Conservation (phyloP, 2,113 vertebrate genomes). For the Hucho hucho region DNA sequence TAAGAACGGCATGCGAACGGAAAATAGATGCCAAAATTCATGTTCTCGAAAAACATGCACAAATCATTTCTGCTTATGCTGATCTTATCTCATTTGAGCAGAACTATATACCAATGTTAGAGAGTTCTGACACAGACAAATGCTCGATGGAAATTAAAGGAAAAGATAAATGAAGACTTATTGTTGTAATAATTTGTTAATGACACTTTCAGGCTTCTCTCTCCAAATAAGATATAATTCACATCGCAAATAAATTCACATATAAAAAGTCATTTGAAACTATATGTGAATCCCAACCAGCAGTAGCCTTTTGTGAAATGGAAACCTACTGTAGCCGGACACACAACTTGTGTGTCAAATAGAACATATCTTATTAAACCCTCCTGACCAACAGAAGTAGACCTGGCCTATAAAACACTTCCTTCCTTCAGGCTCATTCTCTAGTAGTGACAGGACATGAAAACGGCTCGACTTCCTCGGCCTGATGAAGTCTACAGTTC, state of each 20-base stretch:
- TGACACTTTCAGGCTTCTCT: background rate
- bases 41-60: background rate
- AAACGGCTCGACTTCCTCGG: constrained; percentile 17
- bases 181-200: background rate
- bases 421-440: constrained; percentile 52
- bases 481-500: constrained; percentile 8
- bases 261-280: background rate
- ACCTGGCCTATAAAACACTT: background rate
- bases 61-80: background rate
- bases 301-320: background rate
- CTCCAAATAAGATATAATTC: background rate
- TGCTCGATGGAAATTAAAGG: background rate
- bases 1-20: background rate
- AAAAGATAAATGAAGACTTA: background rate
- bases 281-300: background rate
- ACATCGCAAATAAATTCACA: background rate
- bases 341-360: background rate
- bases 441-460: constrained; percentile 49
- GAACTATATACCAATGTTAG: background rate
- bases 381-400: background rate
- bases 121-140: background rate
- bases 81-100: background rate
- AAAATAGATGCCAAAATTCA: background rate
- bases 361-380: background rate
- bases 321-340: background rate